Conservation (phyloP, 2,888 invertebrate species). For the Lepidochitona cinerea region DNA sequence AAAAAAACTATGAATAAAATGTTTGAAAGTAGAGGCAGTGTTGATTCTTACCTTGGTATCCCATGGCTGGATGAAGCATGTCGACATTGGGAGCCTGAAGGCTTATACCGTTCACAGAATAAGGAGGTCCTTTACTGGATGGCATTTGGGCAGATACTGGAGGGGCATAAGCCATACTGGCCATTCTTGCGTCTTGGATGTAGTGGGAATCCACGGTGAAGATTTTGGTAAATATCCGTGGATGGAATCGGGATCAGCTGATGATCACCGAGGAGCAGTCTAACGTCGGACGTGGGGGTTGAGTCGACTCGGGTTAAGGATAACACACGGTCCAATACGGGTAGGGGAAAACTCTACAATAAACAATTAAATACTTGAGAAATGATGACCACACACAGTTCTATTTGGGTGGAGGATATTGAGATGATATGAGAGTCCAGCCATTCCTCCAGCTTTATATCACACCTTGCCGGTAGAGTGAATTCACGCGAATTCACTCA, state of each 20-base stretch:
- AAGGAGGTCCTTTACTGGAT: slow-evolving; percentile 49
- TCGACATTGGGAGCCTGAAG: slow-evolving; percentile 74
- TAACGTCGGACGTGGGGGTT: too few species aligned
- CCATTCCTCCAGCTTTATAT: too few species aligned
- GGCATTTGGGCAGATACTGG: slow-evolving; percentile 34
- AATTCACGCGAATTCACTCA: too few species aligned
- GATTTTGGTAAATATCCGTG: too few species aligned
- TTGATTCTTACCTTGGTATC: slow-evolving; percentile 73
- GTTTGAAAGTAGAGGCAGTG: too few species aligned
- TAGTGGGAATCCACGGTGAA: slow-evolving; percentile 10
- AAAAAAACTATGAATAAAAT: too few species aligned
- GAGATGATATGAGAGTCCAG: background rate
- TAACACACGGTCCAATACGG: too few species aligned
- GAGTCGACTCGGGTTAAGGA: too few species aligned
- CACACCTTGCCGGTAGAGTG: too few species aligned
- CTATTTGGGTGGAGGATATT: background rate
- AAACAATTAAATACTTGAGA: slow-evolving; percentile 1
- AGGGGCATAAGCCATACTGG: slow-evolving; percentile 50
- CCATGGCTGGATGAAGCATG: slow-evolving; percentile 78
- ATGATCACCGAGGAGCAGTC: too few species aligned
- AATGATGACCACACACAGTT: background rate
- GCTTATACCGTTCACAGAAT: slow-evolving; percentile 66
- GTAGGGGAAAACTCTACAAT: too few species aligned
- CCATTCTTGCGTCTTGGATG: slow-evolving; percentile 34
- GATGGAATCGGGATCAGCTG: too few species aligned